These are phyloP conservation scores for Apteryx owenii DNA, from an alignment of 2,113 vertebrate genomes.

Conservation along the genomic window DNA sequence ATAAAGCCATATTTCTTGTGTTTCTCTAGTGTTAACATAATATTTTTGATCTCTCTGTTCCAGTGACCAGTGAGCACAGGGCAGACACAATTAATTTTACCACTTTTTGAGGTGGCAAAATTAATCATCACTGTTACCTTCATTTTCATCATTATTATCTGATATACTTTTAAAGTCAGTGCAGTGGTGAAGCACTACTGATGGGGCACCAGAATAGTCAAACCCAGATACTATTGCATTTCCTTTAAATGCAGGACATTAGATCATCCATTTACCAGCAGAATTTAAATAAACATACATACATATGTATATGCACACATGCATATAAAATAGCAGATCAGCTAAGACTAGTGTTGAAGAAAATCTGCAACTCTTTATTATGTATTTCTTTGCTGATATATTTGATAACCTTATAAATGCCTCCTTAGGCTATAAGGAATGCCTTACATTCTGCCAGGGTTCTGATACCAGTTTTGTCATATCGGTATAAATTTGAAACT, in stretches of 20 bases:
- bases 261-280: neutral
- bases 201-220: neutral
- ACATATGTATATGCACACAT: neutral
- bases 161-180: neutral
- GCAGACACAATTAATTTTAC: neutral
- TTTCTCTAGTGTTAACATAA: neutral
- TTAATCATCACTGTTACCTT: no score
- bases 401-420: neutral
- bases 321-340: neutral
- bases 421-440: neutral
- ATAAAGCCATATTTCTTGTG: neutral
- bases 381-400: neutral
- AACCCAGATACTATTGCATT: neutral
- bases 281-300: neutral
- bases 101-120: neutral
- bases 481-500: neutral
- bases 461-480: rapidly evolving
- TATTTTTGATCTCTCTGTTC: neutral
- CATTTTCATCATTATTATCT: neutral
- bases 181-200: neutral
- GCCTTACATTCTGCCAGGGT: neutral
- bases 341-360: neutral
- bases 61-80: neutral
- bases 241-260: neutral
- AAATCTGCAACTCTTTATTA: neutral